Percentiles rank a stretch among this genome's conserved stretches.
Conservation (phyloP, 1,140 invertebrate species). For the Pentalonia nigronervosa region DNA sequence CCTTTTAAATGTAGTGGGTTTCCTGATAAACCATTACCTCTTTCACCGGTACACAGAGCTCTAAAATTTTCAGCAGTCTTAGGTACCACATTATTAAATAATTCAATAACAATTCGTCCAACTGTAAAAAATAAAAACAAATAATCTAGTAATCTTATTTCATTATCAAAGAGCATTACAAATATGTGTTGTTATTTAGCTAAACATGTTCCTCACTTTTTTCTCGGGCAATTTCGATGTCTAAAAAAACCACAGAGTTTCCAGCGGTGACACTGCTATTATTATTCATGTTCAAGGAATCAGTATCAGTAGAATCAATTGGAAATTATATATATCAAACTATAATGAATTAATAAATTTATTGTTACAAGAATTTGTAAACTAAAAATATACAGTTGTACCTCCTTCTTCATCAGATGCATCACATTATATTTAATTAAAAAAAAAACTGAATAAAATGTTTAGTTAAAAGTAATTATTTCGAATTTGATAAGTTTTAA, state of each 20-base stretch:
- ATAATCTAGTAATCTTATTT: not conserved
- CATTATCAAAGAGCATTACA: not conserved
- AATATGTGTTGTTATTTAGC: no score
- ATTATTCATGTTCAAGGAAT: slow-evolving; percentile 3
- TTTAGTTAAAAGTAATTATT: not conserved
- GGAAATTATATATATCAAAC: not conserved
- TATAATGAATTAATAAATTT: not conserved
- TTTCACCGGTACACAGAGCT: slow-evolving; percentile 86
- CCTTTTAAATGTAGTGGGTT: slow-evolving; percentile 81
- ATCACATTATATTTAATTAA: not conserved
- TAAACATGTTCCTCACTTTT: slow-evolving; percentile 59
- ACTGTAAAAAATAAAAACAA: slow-evolving; percentile 67
- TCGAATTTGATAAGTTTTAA: not conserved
- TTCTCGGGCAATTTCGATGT: slow-evolving; percentile 59
- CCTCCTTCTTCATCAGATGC: not conserved
- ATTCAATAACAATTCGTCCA: slow-evolving; percentile 82
- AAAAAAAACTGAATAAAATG: not conserved
- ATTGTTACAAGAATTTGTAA: not conserved
- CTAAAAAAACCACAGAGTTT: slow-evolving; percentile 60
- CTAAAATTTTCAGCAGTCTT: slow-evolving; percentile 92
- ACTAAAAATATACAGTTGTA: not conserved
- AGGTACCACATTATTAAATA: slow-evolving; percentile 85
- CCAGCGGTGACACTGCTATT: not conserved
- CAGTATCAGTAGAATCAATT: not conserved
- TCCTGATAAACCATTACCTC: slow-evolving; percentile 73